phyloP scores from a whole-genome alignment of 1,140 invertebrate genomes.

The Drosophila sp. region DNA sequence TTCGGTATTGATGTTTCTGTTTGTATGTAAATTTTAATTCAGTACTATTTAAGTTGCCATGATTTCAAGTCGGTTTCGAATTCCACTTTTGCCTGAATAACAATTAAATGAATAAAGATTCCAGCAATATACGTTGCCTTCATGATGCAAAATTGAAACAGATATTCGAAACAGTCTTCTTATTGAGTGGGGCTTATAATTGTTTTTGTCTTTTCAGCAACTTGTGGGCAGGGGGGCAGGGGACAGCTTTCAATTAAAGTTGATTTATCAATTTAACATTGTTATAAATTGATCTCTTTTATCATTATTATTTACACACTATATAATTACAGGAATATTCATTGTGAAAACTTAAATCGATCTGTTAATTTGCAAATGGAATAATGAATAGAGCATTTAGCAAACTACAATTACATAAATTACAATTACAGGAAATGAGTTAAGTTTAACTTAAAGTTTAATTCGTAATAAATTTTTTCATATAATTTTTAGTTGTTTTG shows the following conservation, averaged over 20 bases:
- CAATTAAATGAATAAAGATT: too few relatives aligned
- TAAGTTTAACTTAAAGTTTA: slow-evolving; percentile 56
- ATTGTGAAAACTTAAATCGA: slow-evolving; percentile 65
- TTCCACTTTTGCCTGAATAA: not conserved
- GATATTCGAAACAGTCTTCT: slow-evolving; percentile 31
- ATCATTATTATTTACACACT: slow-evolving; percentile 70
- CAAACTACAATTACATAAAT: slow-evolving; percentile 33
- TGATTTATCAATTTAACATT: slow-evolving; percentile 54
- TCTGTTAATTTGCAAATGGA: slow-evolving; percentile 25
- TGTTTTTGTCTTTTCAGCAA: slow-evolving; percentile 25
- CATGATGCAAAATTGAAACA: not conserved
- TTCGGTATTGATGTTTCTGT: slow-evolving; percentile 38
- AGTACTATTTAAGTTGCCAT: slow-evolving; percentile 42
- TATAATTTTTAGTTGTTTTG: slow-evolving; percentile 32
- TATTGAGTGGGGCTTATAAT: slow-evolving; percentile 7
- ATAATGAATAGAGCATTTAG: slow-evolving; percentile 38
- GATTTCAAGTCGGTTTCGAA: not conserved
- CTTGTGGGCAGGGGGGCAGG: slow-evolving; percentile 9
- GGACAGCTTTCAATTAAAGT: slow-evolving; percentile 31
- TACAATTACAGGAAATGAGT: slow-evolving; percentile 64
- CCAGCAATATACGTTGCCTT: not conserved
- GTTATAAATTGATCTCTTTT: slow-evolving; percentile 42
- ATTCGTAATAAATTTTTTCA: slow-evolving; percentile 36
- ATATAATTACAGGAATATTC: slow-evolving; percentile 80
- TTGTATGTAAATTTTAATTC: slow-evolving; percentile 49